Evolutionary conservation across 2,888 invertebrate species (phyloP), one percentile per base, ranked within the genome.

Genomic region (Thyatira batis): DNA sequence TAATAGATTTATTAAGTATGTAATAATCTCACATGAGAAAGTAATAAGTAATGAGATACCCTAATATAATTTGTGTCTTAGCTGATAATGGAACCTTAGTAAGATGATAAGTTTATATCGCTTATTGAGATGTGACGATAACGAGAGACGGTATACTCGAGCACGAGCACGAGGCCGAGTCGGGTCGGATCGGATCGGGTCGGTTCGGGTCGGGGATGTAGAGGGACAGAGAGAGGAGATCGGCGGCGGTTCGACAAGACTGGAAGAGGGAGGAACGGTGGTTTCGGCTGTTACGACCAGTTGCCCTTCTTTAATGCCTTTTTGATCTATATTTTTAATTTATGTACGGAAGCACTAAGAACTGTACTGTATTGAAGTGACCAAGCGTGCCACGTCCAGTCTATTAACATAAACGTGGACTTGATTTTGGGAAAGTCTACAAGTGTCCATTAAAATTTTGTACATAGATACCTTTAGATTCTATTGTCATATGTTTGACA

Each of bases 51-150:
- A 87, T 80, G 81, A 82, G 77, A 80, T 85, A 89, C 86, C 80
- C 69, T 89, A 89, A 89, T 87, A 91, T 91, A 90, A 91, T 92
- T 91, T 90, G 90, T 90, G 92, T 91, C 87, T 88, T 92, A 92
- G 92, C 83, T 87, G 84, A 84, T 90, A 91, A 88, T 85, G 82
- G 77, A 85, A 87, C 83, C 80, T 85, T 83, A 89, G 84, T 85
- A 84, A 82, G 87, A 82, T 83, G 75, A 87, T 89, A 87, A 86
- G 89, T 89, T 89, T 85, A 85, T 87, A 80, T 88, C 87, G 88
- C 87, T 85, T 78, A 76, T 75, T 67, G 78, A 73, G 76, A 78
- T 69, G 73, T 33, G 69, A 56, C 61, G 75, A 71, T 68, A 65
- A 63, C 67, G 72, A 73, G 76, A 77, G 78, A 78, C 73, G 77